Evolutionary conservation across 2,888 invertebrate genomes (phyloP), one percentile per base, ranked within the genome.

Genomic region (Amphipoea lucens): DNA sequence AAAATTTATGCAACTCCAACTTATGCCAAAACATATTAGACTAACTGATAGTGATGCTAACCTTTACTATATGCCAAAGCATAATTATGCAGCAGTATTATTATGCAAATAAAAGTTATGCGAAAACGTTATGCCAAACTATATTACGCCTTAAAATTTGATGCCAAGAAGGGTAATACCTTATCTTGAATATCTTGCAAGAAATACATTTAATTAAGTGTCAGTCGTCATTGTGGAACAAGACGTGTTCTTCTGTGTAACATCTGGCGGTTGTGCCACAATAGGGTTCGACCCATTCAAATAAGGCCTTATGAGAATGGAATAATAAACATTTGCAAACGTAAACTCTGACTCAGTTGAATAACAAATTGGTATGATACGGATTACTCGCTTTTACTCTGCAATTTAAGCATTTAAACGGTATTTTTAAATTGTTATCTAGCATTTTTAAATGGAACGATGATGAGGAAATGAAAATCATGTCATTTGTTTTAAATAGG

Each of bases 181-280:
- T 14, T 62, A 29, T 29, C 29, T 12, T 62, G 62, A 40, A 40
- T 57, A 29, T 60, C 51, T 71, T 40, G 54, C 54, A 69, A 68
- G 63, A 54, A 14, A 77, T 42, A 51, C 60, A 63, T 74, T 83
- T 86, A 84, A 84, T 86, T 82, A 84, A 65, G n/a, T 78, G 84
- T 57, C 78, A 69, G 54, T 74, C 86, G 54, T 74, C 86, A 74
- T 72, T 78, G 78, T 45, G 71, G 40, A 5, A 57, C 9, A 51
- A 45, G 36, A 71, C 77, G 75, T 75, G 86, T 85, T 83, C 82
- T 85, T 83, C 82, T 51, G 63, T 65, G 71, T 54, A 65, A 81
- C 86, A 83, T 85, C 86, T 85, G 83, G 86, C 68, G 17, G 62
- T 83, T 62, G 40, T 17, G 36, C 62, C 77, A 67, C 71, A 81